Evolutionary conservation across 2,888 invertebrate genomes (phyloP).

Genomic region (Luperina nickerlii): DNA sequence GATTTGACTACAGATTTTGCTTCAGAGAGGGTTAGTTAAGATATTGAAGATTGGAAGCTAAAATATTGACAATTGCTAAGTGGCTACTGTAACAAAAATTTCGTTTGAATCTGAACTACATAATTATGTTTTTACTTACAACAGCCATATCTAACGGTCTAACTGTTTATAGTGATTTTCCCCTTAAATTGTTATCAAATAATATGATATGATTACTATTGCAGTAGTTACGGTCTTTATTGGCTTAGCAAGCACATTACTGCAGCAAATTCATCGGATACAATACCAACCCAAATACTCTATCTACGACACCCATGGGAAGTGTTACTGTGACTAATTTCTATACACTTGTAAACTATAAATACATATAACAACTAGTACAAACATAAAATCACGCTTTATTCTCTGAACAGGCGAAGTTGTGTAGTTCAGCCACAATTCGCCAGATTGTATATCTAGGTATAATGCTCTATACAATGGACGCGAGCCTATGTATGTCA

Average conservation of each 20-base stretch:
- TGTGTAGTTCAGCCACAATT: neutral
- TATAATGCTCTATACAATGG: neutral
- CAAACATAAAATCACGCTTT: constrained; percentile 11
- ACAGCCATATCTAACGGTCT: neutral
- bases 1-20: neutral
- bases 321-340: constrained; percentile 40
- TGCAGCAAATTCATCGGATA: constrained; percentile 10
- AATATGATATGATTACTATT: neutral
- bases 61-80: neutral
- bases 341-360: constrained; percentile 4
- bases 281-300: constrained; percentile 18
- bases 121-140: neutral
- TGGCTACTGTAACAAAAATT: neutral
- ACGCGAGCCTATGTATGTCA: no score
- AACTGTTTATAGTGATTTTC: neutral
- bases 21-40: neutral
- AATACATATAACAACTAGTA: neutral
- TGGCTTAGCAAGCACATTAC: neutral
- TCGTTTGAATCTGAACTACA: neutral
- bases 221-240: neutral
- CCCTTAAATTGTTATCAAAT: neutral
- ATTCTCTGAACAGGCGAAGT: neutral
- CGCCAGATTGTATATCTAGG: neutral
- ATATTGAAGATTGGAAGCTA: neutral
- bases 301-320: constrained; percentile 42